Conservation (phyloP, 2,797 vertebrate species). For the Hypotaenidia philippensis region DNA sequence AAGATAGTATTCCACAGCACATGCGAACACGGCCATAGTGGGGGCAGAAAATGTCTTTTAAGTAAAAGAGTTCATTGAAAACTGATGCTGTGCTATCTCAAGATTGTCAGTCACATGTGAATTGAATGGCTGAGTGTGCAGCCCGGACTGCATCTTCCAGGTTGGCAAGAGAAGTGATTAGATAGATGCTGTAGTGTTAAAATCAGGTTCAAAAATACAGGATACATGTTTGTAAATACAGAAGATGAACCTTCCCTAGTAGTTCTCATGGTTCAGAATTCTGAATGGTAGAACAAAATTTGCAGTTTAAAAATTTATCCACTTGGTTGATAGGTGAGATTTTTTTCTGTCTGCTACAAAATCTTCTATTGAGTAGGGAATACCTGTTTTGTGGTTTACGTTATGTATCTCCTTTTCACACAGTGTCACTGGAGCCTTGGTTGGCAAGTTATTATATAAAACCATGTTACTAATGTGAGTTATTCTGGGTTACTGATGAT, state of each 20-base stretch:
- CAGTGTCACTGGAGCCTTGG: not conserved
- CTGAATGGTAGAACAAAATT: not conserved
- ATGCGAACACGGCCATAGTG: rapidly evolving
- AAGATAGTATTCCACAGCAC: not conserved
- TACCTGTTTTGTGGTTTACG: not conserved
- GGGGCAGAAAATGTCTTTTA: not conserved
- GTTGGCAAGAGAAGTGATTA: not conserved
- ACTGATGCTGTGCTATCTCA: not conserved
- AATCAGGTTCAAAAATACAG: not conserved
- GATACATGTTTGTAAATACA: not conserved
- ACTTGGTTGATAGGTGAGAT: not conserved
- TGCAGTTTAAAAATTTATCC: not conserved
- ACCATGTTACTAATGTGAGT: not conserved
- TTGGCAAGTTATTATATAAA: not conserved
- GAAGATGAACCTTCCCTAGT: not conserved
- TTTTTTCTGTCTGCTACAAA: not conserved
- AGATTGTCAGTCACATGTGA: rapidly evolving
- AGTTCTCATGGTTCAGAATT: not conserved
- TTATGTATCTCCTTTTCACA: not conserved
- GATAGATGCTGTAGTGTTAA: not conserved
- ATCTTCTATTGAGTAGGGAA: not conserved
- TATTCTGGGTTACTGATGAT: not conserved
- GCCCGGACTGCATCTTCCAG: not conserved
- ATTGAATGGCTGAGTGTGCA: not conserved
- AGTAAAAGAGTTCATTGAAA: not conserved